Percentiles rank a stretch among this genome's conserved stretches.
These are phyloP conservation scores for Balaeniceps rex DNA, from an alignment of 2,113 vertebrate species.

Conservation along the genomic window DNA sequence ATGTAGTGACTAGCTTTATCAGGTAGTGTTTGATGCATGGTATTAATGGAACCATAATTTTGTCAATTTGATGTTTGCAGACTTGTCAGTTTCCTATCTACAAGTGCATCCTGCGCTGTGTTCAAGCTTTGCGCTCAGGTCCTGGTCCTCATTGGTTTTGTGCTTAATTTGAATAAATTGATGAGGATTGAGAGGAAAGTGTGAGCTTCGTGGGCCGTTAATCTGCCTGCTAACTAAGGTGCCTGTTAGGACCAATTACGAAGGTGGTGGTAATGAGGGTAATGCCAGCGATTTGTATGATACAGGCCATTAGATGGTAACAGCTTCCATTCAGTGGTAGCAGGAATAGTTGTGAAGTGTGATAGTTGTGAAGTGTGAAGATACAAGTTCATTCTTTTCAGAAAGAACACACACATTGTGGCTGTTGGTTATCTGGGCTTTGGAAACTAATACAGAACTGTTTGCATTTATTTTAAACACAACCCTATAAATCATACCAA, in stretches of 20 bases:
- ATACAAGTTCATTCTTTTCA: neutral
- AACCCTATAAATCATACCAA: neutral
- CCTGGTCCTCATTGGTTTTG: rapidly evolving
- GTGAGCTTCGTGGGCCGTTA: neutral
- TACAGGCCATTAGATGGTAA: neutral
- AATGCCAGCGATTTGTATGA: rapidly evolving
- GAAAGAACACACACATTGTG: rapidly evolving
- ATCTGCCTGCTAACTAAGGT: neutral
- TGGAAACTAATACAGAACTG: rapidly evolving
- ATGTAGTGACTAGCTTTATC: neutral
- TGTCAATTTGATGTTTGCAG: neutral
- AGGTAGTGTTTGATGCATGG: rapidly evolving
- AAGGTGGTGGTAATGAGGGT: neutral
- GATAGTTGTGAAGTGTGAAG: neutral
- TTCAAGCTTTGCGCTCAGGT: neutral
- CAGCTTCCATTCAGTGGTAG: neutral
- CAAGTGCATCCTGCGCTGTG: rapidly evolving
- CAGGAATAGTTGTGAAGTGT: neutral
- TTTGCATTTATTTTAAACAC: neutral
- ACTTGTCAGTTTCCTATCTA: rapidly evolving
- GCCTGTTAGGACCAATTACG: neutral
- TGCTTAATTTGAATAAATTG: neutral
- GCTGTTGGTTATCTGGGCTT: neutral
- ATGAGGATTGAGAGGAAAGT: neutral
- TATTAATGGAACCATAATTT: neutral